phyloP scores from a whole-genome alignment of 2,113 vertebrate genomes.

The Ptyas mucosa region DNA sequence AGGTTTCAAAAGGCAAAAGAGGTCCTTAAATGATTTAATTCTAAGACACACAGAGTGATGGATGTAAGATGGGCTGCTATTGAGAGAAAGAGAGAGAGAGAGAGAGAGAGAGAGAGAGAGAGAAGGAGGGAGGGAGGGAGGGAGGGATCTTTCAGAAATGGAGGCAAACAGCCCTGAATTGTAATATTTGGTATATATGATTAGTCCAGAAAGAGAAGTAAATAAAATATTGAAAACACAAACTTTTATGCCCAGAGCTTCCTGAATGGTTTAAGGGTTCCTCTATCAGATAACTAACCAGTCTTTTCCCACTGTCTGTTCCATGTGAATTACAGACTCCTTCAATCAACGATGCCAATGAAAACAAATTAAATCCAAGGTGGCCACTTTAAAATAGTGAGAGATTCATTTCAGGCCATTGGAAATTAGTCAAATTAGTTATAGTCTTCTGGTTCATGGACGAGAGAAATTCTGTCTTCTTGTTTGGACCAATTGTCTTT shows the following conservation, averaged over 20 bases:
- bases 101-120: no score
- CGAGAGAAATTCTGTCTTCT: not conserved
- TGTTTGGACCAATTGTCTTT: not conserved
- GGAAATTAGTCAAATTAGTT: not conserved
- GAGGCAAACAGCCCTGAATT: not conserved
- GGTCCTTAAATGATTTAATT: not conserved
- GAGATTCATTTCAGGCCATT: not conserved
- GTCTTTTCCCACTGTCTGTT: not conserved
- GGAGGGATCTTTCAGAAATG: not conserved
- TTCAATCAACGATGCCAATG: not conserved
- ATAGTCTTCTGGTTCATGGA: not conserved
- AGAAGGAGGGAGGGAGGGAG: no score
- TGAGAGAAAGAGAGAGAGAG: no score
- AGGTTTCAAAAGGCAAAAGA: not conserved
- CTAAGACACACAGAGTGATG: not conserved
- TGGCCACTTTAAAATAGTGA: not conserved
- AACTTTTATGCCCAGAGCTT: not conserved
- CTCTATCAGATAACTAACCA: not conserved
- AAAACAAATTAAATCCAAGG: not conserved
- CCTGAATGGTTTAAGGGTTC: not conserved
- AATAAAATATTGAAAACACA: not conserved
- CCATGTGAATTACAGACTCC: not conserved
- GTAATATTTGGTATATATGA: not conserved
- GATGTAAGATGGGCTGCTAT: not conserved
- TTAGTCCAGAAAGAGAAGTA: not conserved